Evolutionary conservation across 2,797 vertebrate genomes (phyloP), one percentile per base, ranked within the genome.

Genomic region (Eulemur mongoz): DNA sequence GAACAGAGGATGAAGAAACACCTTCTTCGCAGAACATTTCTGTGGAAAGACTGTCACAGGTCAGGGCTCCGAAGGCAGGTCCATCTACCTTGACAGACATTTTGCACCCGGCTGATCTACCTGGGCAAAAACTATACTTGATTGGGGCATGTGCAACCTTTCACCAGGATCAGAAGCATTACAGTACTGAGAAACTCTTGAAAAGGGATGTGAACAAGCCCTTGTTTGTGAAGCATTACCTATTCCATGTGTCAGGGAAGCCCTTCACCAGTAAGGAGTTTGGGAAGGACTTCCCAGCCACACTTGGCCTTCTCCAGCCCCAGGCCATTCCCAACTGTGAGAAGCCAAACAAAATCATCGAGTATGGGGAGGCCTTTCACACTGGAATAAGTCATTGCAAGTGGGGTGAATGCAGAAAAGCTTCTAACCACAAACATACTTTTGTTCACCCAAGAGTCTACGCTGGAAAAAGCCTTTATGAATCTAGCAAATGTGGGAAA

Each of bases 401-500:
- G 17, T 35, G 22, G 81, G 1, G 38, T 52, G 84, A 90, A 35
- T 43, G 4, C 45, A 87, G 75, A 50, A 81, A 76, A 50, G 2
- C 48, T 23, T 67, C 75, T 0, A 63, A 54, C n/a, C n/a, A 17
- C 8, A 84, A 84, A 63, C 76, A 85, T 0, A 6, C 15, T 18
- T 43, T 57, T 72, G 13, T 48, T 94, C 81, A 70, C 43, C 65
- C 22, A 63, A 54, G 30, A 54, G 54, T 94, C 57, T 69, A 18
- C 11, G 1, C 11, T 84, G 84, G 38, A 78, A 75, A 73, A 65
- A 70, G n/a, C 43, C 50, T 93, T 81, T 94, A 35, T 94, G 75
- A 87, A 48, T 27, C 22, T 86, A 40, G 2, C 22, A 91, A 88
- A 88, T 88, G 94, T 91, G 73, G 91, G 35, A 93, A 90, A 50